Percentiles rank a stretch among this genome's conserved stretches.
phyloP scores from a whole-genome alignment of 1,140 invertebrate species.

The Rhyacophila brunnea region DNA sequence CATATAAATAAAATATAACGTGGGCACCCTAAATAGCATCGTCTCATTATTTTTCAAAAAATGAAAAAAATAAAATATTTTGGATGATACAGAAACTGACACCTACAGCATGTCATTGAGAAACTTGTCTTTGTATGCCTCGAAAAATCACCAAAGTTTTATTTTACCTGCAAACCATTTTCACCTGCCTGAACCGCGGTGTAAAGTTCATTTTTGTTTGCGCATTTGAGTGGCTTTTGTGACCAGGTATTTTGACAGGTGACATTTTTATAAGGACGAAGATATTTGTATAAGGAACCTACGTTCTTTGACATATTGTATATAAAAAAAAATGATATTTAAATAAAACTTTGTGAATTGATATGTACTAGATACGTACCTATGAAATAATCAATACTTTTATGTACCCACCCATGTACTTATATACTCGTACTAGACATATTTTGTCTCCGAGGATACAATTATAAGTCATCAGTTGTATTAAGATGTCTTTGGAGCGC shows the following conservation, averaged over 20 bases:
- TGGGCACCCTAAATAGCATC: conserved; percentile 17
- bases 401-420: too few species aligned
- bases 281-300: neutral
- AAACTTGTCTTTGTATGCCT: conserved; percentile 15
- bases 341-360: too few species aligned
- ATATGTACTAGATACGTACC: too few species aligned
- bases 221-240: neutral
- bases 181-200: neutral
- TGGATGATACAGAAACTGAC: conserved; percentile 34
- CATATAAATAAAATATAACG: neutral
- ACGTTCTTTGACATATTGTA: neutral
- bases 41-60: conserved; percentile 25
- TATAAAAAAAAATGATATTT: too few species aligned
- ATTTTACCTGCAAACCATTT: neutral
- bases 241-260: neutral
- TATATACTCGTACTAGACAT: too few species aligned
- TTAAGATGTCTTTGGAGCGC: too few species aligned
- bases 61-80: conserved; percentile 15
- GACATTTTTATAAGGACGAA: neutral
- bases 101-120: conserved; percentile 32
- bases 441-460: too few species aligned
- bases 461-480: too few species aligned
- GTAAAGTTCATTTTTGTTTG: neutral
- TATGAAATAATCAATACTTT: too few species aligned
- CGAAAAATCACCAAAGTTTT: conserved; percentile 1